phyloP scores from a whole-genome alignment of 2,888 invertebrate genomes.

The Timema cristinae region DNA sequence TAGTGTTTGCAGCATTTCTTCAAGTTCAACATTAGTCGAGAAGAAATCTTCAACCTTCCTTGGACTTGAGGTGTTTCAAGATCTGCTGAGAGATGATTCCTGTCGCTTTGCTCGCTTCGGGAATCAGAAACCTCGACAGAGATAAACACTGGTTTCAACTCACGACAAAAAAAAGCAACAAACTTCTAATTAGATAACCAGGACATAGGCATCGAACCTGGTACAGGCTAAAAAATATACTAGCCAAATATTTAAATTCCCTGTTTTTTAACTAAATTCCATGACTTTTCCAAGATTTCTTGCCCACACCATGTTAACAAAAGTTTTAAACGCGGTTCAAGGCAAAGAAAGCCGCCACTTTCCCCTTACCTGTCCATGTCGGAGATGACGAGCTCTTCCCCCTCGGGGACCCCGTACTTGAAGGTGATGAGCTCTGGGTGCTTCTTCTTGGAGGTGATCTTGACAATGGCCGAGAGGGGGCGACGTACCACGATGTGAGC shows the following conservation, averaged over 20 bases:
- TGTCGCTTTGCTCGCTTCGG: constrained; percentile 86
- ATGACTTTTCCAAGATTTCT: not conserved
- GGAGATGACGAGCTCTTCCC: constrained; percentile 72
- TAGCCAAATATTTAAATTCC: not conserved
- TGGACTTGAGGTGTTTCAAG: constrained; percentile 53
- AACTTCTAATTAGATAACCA: too few relatives aligned
- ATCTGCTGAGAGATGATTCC: constrained; percentile 88
- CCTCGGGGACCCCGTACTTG: constrained; percentile 85
- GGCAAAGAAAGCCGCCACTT: not conserved
- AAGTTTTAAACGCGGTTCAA: not conserved
- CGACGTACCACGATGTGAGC: constrained; percentile 84
- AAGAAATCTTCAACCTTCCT: constrained; percentile 20
- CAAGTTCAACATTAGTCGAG: too few relatives aligned
- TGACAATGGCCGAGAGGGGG: constrained; percentile 86
- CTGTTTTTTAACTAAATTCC: not conserved
- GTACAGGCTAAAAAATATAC: not conserved
- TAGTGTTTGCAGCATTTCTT: too few relatives aligned
- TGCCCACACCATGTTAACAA: not conserved
- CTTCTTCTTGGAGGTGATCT: constrained; percentile 94
- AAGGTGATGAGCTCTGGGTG: constrained; percentile 96
- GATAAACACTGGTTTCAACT: constrained; percentile 27
- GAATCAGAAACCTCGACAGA: constrained; percentile 70
- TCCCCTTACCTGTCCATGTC: constrained; percentile 69
- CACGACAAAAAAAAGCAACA: too few relatives aligned
- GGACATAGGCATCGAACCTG: not conserved